Percentiles rank a stretch among this genome's conserved stretches.
Evolutionary conservation across 2,113 vertebrate species (phyloP).

Genomic region (Pardalotus punctatus): DNA sequence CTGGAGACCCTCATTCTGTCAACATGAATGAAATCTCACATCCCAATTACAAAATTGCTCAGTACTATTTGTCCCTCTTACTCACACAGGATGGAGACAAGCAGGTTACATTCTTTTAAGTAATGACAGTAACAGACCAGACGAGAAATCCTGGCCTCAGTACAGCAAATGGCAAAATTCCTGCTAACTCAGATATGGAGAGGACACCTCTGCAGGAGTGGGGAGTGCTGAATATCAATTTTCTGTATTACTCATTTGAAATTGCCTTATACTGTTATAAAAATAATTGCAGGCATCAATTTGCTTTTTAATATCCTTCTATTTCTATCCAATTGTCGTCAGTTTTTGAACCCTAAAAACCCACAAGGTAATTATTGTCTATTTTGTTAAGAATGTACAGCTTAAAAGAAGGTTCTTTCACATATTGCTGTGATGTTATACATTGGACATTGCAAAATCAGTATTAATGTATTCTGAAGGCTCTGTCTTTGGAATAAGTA

Average conservation of each 20-base stretch:
- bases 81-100: background rate
- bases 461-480: background rate
- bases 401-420: background rate
- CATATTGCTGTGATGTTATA: background rate
- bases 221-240: background rate
- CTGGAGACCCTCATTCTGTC: background rate
- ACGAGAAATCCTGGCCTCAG: background rate
- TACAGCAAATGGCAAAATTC: background rate
- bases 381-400: background rate
- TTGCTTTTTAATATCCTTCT: background rate
- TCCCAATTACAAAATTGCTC: background rate
- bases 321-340: background rate
- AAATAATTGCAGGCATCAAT: background rate
- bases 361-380: background rate
- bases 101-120: background rate
- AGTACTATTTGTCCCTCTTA: background rate
- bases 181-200: background rate
- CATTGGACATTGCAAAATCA: background rate
- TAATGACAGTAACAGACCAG: background rate
- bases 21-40: background rate
- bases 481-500: background rate
- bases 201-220: background rate
- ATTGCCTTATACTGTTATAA: background rate
- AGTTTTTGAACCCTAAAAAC: background rate
- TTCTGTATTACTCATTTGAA: background rate